Conservation (phyloP, 2,113 vertebrate genomes). For the Mustela lutreola region DNA sequence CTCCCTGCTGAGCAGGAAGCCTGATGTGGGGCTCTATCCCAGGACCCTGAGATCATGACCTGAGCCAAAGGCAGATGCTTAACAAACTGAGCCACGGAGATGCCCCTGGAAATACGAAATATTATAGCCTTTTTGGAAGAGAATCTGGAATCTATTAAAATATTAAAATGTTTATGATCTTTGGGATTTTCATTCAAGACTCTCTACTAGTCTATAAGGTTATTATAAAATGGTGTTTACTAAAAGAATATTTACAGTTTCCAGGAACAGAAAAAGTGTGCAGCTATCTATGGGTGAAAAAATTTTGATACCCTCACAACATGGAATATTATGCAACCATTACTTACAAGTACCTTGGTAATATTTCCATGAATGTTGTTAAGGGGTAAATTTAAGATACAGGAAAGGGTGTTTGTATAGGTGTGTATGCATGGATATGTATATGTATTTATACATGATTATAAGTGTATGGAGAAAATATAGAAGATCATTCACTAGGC, state of each 20-base stretch:
- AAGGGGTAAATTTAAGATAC: neutral
- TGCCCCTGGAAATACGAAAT: neutral
- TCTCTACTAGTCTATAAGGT: neutral
- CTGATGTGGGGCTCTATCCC: too few species aligned
- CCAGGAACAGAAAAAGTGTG: neutral
- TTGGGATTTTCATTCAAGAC: neutral
- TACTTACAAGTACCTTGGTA: neutral
- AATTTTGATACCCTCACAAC: neutral
- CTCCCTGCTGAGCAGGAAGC: too few species aligned
- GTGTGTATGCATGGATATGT: neutral
- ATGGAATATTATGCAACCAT: neutral
- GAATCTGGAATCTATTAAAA: slow-evolving; percentile 11
- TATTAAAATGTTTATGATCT: neutral
- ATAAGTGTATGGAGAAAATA: neutral
- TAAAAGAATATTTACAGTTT: neutral
- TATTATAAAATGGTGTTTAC: neutral
- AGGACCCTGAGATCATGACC: too few species aligned
- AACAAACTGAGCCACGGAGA: too few species aligned
- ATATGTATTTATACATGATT: neutral
- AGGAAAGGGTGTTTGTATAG: neutral
- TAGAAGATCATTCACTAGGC: neutral
- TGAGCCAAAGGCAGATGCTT: too few species aligned
- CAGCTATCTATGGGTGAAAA: neutral
- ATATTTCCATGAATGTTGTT: neutral
- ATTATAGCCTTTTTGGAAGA: neutral